Evolutionary conservation across 2,113 vertebrate species (phyloP).

Genomic region (Pelvicachromis taeniatus): DNA sequence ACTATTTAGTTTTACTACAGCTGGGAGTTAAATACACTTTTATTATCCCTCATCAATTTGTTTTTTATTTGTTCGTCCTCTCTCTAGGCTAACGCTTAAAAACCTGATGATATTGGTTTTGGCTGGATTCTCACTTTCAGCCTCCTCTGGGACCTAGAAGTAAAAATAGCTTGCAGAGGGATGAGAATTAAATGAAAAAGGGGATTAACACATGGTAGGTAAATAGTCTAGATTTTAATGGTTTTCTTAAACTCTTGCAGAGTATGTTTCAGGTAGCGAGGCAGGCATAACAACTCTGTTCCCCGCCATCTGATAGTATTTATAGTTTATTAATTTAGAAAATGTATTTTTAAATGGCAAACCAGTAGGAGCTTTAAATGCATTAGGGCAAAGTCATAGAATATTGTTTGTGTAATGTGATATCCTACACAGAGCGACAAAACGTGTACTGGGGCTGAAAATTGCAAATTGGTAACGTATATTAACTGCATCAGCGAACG

Average conservation of each 20-base stretch:
- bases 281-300: background rate
- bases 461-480: constrained; percentile 9
- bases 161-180: constrained; percentile 33
- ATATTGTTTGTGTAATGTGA: background rate
- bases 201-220: constrained; percentile 39
- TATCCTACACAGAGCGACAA: background rate
- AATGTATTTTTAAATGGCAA: background rate
- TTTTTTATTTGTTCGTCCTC: constrained; percentile 51
- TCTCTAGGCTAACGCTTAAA: constrained; percentile 37
- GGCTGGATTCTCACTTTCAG: constrained; percentile 38
- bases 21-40: constrained; percentile 42
- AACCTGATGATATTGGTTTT: constrained; percentile 57
- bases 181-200: constrained; percentile 28
- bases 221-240: constrained; percentile 16
- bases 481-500: constrained; percentile 4
- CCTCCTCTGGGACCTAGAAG: constrained; percentile 28
- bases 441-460: background rate
- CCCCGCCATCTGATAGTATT: background rate
- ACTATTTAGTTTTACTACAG: constrained; percentile 7
- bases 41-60: constrained; percentile 33
- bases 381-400: background rate
- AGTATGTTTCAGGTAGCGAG: background rate
- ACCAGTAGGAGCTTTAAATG: background rate
- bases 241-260: background rate
- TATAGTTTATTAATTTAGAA: background rate